Percentiles rank a stretch among this genome's conserved stretches.
These are phyloP conservation scores for Lasioglossum baleicum DNA, from an alignment of 1,140 invertebrate species.

Conservation along the genomic window DNA sequence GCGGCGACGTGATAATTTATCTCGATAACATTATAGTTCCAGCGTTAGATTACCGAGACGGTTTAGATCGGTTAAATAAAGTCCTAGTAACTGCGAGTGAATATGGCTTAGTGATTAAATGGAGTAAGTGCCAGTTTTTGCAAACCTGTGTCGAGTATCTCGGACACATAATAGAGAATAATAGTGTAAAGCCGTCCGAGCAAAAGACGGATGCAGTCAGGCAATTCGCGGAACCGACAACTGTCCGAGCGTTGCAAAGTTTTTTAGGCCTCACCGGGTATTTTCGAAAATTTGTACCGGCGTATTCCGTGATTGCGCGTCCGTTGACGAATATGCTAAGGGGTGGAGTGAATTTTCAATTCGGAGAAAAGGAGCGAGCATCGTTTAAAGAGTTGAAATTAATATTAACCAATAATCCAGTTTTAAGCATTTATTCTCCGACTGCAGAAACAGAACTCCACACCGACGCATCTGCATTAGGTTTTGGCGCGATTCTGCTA, in stretches of 20 bases:
- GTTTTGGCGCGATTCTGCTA: too few species aligned
- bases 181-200: background rate
- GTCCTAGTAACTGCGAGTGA: background rate
- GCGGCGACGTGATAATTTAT: background rate
- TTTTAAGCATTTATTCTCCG: too few species aligned
- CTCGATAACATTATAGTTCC: background rate
- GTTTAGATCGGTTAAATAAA: background rate
- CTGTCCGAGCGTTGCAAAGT: too few species aligned
- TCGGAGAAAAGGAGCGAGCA: too few species aligned
- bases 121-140: conserved; percentile 16
- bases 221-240: background rate
- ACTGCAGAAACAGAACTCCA: too few species aligned
- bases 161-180: background rate
- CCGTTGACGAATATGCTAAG: background rate
- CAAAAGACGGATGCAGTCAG: background rate
- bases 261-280: too few species aligned
- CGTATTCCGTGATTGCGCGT: too few species aligned
- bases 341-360: too few species aligned
- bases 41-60: background rate
- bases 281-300: too few species aligned
- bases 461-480: too few species aligned
- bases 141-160: conserved; percentile 5
- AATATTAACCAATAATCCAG: too few species aligned
- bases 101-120: background rate
- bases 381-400: too few species aligned